Percentiles rank a stretch among this genome's conserved stretches.
These are phyloP conservation scores for Gadus macrocephalus DNA, from an alignment of 2,113 vertebrate genomes.

Conservation along the genomic window DNA sequence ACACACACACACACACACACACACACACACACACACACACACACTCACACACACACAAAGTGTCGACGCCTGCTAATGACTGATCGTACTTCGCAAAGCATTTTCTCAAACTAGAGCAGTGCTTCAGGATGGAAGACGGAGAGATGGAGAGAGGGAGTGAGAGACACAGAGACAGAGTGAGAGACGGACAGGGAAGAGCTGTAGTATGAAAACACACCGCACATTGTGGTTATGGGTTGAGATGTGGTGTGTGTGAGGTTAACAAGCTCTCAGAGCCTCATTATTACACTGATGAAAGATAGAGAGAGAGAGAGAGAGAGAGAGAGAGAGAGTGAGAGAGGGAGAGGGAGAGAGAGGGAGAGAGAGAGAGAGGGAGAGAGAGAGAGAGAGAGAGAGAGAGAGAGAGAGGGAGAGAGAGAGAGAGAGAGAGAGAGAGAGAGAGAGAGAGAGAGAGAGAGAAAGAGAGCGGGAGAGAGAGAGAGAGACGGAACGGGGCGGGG, in stretches of 20 bases:
- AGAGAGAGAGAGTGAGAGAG: slow-evolving; percentile 8
- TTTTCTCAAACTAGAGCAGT: not conserved
- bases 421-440: not conserved
- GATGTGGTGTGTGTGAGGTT: slow-evolving; percentile 37
- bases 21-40: not conserved
- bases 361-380: not conserved
- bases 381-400: not conserved
- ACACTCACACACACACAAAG: slow-evolving; percentile 8
- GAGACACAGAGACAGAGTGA: not conserved
- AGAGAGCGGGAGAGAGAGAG: slow-evolving; percentile 4
- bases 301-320: slow-evolving; percentile 9
- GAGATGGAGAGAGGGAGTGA: not conserved
- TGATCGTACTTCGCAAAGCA: not conserved
- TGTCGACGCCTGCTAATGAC: not conserved
- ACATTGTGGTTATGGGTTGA: slow-evolving; percentile 48
- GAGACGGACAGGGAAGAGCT: not conserved
- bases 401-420: slow-evolving; percentile 4
- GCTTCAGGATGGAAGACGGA: slow-evolving; percentile 41
- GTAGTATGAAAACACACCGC: slow-evolving; percentile 9
- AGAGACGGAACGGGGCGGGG: not conserved
- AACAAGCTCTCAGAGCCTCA: slow-evolving; percentile 46
- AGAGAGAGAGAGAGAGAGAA: slow-evolving; percentile 1
- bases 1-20: not conserved
- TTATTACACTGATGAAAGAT: slow-evolving; percentile 48
- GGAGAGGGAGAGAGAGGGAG: slow-evolving; percentile 25